Base-by-base conservation (phyloP, 2,797 vertebrate species). In the Tokudaia tokunoshimensis region DNA sequence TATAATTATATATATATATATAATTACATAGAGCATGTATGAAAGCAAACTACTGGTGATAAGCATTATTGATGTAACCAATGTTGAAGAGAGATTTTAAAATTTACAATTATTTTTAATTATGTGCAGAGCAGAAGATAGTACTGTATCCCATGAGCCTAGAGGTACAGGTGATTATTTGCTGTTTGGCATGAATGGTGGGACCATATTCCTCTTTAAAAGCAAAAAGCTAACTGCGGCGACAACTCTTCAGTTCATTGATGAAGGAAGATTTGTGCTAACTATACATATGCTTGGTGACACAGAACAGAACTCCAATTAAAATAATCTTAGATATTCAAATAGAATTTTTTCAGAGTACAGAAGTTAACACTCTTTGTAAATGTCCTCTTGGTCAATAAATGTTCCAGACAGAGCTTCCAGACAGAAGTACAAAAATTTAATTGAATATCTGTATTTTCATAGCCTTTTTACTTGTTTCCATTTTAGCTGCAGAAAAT, bases 371-470 rank as follows among this genome's bases (percentile, higher is more conserved):
- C 7, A 89, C 78, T 89, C 29, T 61, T 44, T 31, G 7, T 44
- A 94, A 50, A 81, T 70, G 63, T 65, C 57, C 3, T 63, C 87
- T 85, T 87, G 79, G 34, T 37, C 9, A 89, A 89, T 1, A 83
- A 75, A 65, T 72, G 0, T 1, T 57, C 65, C 26, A 85, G 17
- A n/a, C 17, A 72, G 34, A 50, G n/a, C n/a, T 93, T 74, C 55
- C 59, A 80, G 80, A 78, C 89, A 88, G 15, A 87, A 87, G 85
- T 7, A 93, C 44, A 9, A n/a, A 50, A 92, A 92, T 52, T 70
- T 5, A 93, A 81, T 87, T 80, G 6, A 70, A 76, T 74, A 81
- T 92, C 31, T 44, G 34, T 74, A 7, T 93, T 96, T 59, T 2
- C n/a, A 65, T 26, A 80, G 44, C 24, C 26, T 93, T 13, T 26